Percentiles rank a stretch among this genome's conserved stretches.
These are phyloP conservation scores for Mesoclemmys tuberculata DNA, from an alignment of 2,113 vertebrate species.

Conservation along the genomic window DNA sequence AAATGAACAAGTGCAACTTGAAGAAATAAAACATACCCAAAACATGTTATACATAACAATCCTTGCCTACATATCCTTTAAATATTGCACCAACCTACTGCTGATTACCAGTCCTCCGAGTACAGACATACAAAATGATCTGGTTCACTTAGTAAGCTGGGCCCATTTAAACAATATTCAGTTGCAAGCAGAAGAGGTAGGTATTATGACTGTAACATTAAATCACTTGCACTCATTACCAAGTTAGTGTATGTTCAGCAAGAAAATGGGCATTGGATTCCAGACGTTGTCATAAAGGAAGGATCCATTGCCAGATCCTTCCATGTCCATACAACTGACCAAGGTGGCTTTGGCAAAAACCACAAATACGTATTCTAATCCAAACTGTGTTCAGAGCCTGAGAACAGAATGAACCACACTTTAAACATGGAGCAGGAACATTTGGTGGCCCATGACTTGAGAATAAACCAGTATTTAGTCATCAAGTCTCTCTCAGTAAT, in stretches of 20 bases:
- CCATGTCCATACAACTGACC: neutral
- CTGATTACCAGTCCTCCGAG: no score
- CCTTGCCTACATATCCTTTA: no score
- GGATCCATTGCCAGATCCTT: neutral
- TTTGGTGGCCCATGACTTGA: neutral
- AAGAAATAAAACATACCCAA: neutral
- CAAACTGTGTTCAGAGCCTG: neutral
- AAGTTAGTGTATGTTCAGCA: neutral
- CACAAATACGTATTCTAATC: neutral
- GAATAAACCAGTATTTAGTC: neutral
- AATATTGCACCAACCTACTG: no score
- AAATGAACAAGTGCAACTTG: neutral
- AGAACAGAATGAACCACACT: neutral
- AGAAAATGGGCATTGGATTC: neutral
- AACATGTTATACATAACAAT: no score
- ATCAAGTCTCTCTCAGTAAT: neutral
- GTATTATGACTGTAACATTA: neutral
- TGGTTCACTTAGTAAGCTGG: no score
- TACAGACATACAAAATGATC: no score
- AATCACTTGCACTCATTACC: conserved; percentile 19
- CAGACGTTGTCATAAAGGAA: neutral
- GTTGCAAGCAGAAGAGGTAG: no score
- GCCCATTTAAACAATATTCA: no score
- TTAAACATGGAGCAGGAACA: no score
- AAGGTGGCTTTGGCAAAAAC: neutral